phyloP scores from a whole-genome alignment of 2,797 vertebrate genomes.

The Fratercula arctica region DNA sequence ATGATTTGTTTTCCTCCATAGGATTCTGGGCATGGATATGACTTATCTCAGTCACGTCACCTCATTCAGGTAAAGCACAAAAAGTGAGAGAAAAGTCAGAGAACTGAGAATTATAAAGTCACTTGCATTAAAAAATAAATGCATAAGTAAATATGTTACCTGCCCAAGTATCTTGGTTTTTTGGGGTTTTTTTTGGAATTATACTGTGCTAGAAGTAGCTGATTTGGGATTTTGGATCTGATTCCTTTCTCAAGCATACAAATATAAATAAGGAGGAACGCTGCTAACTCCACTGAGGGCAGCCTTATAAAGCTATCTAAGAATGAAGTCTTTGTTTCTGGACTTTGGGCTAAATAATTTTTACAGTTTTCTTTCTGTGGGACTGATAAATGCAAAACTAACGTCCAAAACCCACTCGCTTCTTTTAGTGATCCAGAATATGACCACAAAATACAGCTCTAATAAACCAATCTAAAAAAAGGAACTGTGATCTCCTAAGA shows the following conservation, averaged over 20 bases:
- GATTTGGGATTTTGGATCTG: background rate
- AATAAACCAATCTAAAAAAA: background rate
- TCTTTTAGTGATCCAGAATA: background rate
- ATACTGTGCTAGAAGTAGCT: background rate
- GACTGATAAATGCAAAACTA: slow-evolving; percentile 12
- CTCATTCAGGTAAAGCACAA: background rate
- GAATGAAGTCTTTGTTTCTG: background rate
- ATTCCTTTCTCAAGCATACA: background rate
- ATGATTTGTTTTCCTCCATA: background rate
- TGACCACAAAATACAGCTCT: background rate
- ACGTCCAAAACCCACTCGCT: background rate
- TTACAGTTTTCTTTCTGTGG: background rate
- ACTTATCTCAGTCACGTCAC: background rate
- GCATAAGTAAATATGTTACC: background rate
- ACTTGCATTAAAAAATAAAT: background rate
- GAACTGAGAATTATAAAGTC: background rate
- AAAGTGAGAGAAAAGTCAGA: background rate
- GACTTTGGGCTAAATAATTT: background rate
- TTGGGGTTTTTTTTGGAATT: background rate
- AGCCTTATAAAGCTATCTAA: background rate
- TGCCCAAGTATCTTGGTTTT: rapidly evolving
- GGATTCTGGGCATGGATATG: background rate
- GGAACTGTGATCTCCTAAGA: background rate
- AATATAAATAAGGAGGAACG: background rate
- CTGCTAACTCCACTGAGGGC: background rate